Evolutionary conservation across 2,888 invertebrate genomes (phyloP).

Genomic region (Stenurella melanura): DNA sequence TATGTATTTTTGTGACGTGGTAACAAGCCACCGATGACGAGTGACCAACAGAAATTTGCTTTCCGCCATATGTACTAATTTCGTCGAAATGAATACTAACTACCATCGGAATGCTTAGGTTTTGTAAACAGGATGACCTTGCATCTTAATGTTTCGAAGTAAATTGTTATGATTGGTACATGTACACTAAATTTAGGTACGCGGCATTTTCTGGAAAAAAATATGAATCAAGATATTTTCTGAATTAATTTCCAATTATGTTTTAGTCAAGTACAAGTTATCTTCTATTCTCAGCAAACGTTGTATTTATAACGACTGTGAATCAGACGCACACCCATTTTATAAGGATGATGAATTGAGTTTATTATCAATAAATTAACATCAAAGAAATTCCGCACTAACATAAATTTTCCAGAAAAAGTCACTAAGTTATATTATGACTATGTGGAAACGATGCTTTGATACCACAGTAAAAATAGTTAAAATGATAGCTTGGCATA

Average conservation of each 20-base stretch:
- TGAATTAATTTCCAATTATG: slow-evolving; percentile 18
- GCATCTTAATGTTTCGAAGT: slow-evolving; percentile 32
- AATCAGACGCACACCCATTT: neutral
- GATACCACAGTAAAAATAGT: too few relatives aligned
- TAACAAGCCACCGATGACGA: neutral
- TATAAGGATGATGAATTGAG: neutral
- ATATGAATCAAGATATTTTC: slow-evolving; percentile 34
- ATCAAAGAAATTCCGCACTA: neutral
- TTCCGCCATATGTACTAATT: slow-evolving; percentile 23
- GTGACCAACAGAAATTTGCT: slow-evolving; percentile 4
- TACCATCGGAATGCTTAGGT: slow-evolving; percentile 24
- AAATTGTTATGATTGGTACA: slow-evolving; percentile 13
- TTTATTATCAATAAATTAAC: neutral
- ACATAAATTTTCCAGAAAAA: too few relatives aligned
- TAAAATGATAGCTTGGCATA: too few relatives aligned
- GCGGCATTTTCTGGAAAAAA: slow-evolving; percentile 24
- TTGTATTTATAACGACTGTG: neutral
- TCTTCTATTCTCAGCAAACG: neutral
- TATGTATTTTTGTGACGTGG: neutral
- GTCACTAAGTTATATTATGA: neutral
- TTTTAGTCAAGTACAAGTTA: neutral
- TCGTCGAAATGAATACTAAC: slow-evolving; percentile 29
- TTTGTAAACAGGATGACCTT: slow-evolving; percentile 36
- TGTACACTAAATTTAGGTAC: slow-evolving; percentile 13
- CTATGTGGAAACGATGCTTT: neutral